Evolutionary conservation across 2,888 invertebrate genomes (phyloP).

Genomic region (Taphrorychus bicolor): DNA sequence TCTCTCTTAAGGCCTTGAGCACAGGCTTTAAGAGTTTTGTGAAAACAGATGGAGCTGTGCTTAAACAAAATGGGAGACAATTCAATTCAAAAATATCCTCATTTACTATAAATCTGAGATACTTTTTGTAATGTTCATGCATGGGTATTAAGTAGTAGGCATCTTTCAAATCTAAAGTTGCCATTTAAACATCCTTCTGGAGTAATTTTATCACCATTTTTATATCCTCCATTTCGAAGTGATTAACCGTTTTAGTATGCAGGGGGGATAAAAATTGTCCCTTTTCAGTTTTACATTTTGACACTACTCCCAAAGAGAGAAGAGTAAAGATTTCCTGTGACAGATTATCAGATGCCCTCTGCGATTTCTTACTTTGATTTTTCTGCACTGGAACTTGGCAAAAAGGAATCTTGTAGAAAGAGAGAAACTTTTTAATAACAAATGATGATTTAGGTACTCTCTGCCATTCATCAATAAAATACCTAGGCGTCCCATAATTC

Average conservation of each 20-base stretch:
- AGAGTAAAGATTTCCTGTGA: too few relatives aligned
- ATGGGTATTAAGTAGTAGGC: too few relatives aligned
- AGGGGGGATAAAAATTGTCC: not conserved
- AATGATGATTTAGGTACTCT: too few relatives aligned
- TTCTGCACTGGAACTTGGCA: too few relatives aligned
- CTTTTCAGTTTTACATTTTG: not conserved
- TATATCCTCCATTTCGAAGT: constrained; percentile 48
- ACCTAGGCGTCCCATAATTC: too few relatives aligned
- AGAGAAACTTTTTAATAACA: too few relatives aligned
- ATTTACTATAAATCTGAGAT: not conserved
- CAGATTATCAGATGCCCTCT: too few relatives aligned
- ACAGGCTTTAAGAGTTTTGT: constrained; percentile 43
- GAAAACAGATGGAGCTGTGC: constrained; percentile 44
- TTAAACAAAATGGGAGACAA: constrained; percentile 40
- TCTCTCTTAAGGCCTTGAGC: not conserved
- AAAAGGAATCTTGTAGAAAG: too few relatives aligned
- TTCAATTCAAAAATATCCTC: constrained; percentile 42
- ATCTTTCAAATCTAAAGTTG: constrained; percentile 40
- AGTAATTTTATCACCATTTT: constrained; percentile 39
- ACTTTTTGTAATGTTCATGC: not conserved
- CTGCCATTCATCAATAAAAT: too few relatives aligned
- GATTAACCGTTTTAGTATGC: constrained; percentile 3
- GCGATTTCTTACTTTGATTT: too few relatives aligned
- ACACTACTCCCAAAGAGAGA: too few relatives aligned
- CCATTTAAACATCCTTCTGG: constrained; percentile 1